These are phyloP conservation scores for Sebastes jordani DNA, from an alignment of 2,797 vertebrate genomes.

Conservation along the genomic window DNA sequence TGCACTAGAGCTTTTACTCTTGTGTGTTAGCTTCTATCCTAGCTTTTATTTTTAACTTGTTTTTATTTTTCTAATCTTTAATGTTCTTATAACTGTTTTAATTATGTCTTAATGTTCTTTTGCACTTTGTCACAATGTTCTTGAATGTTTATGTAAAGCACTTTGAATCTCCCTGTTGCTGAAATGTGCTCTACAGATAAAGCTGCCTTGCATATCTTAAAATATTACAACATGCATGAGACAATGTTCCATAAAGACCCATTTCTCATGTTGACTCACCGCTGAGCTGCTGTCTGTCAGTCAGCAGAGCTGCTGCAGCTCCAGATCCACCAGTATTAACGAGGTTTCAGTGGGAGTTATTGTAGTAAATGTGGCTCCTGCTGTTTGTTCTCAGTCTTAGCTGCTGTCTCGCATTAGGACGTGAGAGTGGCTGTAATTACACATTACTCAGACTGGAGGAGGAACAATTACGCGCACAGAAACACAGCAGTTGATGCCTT, in stretches of 20 bases:
- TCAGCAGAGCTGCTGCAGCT: not conserved
- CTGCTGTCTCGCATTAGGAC: conserved; percentile 29
- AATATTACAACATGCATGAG: not conserved
- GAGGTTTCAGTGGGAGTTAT: not conserved
- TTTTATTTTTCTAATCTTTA: too few relatives aligned
- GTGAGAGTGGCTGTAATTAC: conserved; percentile 54
- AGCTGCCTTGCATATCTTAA: not conserved
- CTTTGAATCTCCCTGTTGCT: too few relatives aligned
- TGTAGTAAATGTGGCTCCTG: conserved; percentile 2
- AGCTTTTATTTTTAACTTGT: too few relatives aligned
- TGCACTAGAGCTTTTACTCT: too few relatives aligned
- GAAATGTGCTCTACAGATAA: too few relatives aligned
- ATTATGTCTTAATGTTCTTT: too few relatives aligned
- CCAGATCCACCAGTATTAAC: not conserved
- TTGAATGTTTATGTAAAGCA: too few relatives aligned
- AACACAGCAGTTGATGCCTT: conserved; percentile 55
- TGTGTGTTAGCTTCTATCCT: too few relatives aligned
- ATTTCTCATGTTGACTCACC: not conserved
- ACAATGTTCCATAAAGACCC: rapidly evolving
- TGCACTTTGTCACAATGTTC: too few relatives aligned
- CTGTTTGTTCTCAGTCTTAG: conserved; percentile 44
- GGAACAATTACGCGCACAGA: conserved; percentile 50
- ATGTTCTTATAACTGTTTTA: too few relatives aligned
- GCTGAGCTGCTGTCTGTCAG: not conserved
- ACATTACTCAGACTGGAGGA: conserved; percentile 33